Base-by-base conservation (phyloP, 2,888 invertebrate species). In the Seira ritae region DNA sequence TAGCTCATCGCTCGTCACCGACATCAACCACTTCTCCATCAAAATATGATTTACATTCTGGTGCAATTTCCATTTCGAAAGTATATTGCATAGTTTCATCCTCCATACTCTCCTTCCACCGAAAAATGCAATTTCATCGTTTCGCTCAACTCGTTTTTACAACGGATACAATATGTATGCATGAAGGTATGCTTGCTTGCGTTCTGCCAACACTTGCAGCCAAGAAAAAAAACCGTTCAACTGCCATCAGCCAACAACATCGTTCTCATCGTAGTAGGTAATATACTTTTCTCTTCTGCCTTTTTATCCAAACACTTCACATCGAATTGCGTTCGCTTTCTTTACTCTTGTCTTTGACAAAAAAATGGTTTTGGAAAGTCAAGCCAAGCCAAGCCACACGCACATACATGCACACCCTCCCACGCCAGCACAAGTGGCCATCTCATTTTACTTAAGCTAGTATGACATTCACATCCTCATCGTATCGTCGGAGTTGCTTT, bases 361-460 rank as follows among this genome's bases (percentile, higher is more conserved):
- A 50, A 50, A 50, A 50, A 15, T 50, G 50, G 50, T 31, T 31
- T n/a, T 15, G 6, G 15, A 15, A 12, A 50, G 6, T 8, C 42
- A 42, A 42, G 42, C 42, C 42, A 42, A 42, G 12, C 50, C 50
- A 50, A 50, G 50, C 6, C 50, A 50, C 50, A 50, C 50, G 50
- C 50, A 15, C 17, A 50, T 50, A 50, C 50, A 50, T 3, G 12
- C 50, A n/a, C 17, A n/a, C n/a, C n/a, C n/a, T n/a, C n/a, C n/a
- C n/a, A 50, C 50, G 50, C 15, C 50, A n/a, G 15, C 50, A 50
- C 50, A 50, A 50, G 17, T 50, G 50, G 50, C 50, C 50, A n/a
- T 50, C 50, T 50, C 50, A 50, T 50, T 8, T 50, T 50, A 50
- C 50, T 50, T 50, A 50, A 50, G 50, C 50, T 50, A n/a, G 50